Percentiles rank a stretch among this genome's conserved stretches.
phyloP scores from a whole-genome alignment of 2,113 vertebrate species.

The Actinemys pallida region DNA sequence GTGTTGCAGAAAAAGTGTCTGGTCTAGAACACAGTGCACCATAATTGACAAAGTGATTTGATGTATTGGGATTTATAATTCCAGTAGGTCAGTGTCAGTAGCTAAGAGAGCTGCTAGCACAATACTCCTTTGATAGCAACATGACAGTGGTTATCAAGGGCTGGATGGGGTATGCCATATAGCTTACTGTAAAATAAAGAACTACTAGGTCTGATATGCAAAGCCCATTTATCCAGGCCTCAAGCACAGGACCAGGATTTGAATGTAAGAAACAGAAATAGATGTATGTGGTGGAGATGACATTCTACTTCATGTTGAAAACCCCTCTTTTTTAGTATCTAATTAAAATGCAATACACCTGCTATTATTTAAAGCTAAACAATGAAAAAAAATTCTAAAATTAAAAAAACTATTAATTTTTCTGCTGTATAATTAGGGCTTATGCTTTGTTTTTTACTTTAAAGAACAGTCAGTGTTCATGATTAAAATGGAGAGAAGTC shows the following conservation, averaged over 20 bases:
- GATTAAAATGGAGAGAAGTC: neutral
- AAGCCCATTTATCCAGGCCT: slow-evolving; percentile 25
- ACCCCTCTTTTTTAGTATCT: neutral
- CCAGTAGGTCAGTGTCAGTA: neutral
- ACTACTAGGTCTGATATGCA: slow-evolving; percentile 5
- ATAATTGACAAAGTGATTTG: neutral
- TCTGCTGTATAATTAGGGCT: neutral
- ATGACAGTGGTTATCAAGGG: slow-evolving; percentile 35
- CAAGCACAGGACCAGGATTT: neutral
- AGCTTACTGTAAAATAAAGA: slow-evolving; percentile 31
- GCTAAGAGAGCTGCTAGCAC: slow-evolving; percentile 35
- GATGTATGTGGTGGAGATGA: neutral
- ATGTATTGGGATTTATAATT: slow-evolving; percentile 19
- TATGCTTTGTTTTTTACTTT: neutral
- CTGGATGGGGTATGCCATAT: slow-evolving; percentile 25
- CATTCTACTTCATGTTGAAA: neutral
- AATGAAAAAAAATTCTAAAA: neutral
- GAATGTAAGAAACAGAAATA: slow-evolving; percentile 6
- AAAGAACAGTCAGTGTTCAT: neutral
- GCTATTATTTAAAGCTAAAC: neutral
- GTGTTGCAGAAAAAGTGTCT: slow-evolving; percentile 1
- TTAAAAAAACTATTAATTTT: neutral
- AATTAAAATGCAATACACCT: slow-evolving; percentile 6
- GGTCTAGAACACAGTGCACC: neutral
- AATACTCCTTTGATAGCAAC: slow-evolving; percentile 4